Base-by-base conservation (phyloP, 1,140 invertebrate genomes). In the Pseudobourletiella spinata region DNA sequence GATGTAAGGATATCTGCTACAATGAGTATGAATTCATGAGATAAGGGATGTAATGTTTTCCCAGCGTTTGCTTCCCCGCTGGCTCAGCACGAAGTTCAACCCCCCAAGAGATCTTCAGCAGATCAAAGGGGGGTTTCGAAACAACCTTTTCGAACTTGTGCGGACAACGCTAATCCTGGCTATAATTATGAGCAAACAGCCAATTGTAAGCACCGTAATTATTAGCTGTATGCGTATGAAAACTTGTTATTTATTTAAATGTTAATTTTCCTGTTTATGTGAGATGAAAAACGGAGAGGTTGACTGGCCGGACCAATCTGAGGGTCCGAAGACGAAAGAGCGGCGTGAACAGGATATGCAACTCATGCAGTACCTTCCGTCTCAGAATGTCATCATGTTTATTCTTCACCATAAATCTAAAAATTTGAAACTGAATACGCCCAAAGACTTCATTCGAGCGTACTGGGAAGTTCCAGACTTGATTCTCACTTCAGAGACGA, bases 101-200 rank as follows among this genome's bases (percentile, higher is more conserved):
- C 48, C 56, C 24, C 57, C 39, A 20, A 29, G 35, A 11, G 11
- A 44, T 24, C 15, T 52, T 16, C n/a, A 29, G 26, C 42, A 29
- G 22, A 2, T 61, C 8, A 4, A 61, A 4, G 29, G 63, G 22
- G 52, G 58, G 6, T 65, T 61, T 25, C 50, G 63, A 24, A 65
- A 65, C 35, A 55, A 58, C 26, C 35, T 65, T 30, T 61, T 57
- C 22, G 52, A 65, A 43, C 58, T 65, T 57, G 24, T 65, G 1
- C 56, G 55, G 43, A 57, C 51, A 15, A n/a, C 52, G 6, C 42
- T 61, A n/a, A 55, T 56, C 46, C 25, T 61, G 32, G 52, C 52
- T 32, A 55, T 55, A 15, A 39, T 55, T 26, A 55, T 55, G 52
- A 55, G 59, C 46, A 54, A 44, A 44, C 59, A 30, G 29, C 59